A percentile compares a stretch with the other conserved stretches of the same genome.
These are phyloP conservation scores for Parochlus steinenii DNA, from an alignment of 2,888 invertebrate genomes.

Conservation along the genomic window DNA sequence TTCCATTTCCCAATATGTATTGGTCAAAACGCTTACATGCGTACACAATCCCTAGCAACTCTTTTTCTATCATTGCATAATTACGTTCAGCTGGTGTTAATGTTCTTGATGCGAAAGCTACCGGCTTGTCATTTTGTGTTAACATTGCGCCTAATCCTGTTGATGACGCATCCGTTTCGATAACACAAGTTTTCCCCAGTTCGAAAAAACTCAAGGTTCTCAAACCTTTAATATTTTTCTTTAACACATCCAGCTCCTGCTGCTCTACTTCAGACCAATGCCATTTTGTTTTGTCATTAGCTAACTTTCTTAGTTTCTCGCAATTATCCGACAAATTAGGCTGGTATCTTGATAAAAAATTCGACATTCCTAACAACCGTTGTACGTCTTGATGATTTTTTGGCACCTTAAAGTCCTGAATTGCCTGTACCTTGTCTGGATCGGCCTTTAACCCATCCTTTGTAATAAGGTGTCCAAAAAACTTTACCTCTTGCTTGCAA, in stretches of 20 bases:
- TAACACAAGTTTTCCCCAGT: neutral
- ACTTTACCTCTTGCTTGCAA: neutral
- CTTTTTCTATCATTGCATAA: constrained; percentile 16
- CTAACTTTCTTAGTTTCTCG: too few species aligned
- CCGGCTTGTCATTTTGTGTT: constrained; percentile 12
- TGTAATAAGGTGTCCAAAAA: neutral
- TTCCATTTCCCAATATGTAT: constrained; percentile 14
- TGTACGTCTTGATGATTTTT: too few species aligned
- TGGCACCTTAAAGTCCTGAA: too few species aligned
- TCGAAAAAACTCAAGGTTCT: too few species aligned
- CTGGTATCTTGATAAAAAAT: too few species aligned
- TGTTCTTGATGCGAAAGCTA: constrained; percentile 15
- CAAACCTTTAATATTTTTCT: neutral
- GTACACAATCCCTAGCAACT: constrained; percentile 15
- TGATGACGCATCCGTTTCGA: neutral
- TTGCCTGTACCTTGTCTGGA: too few species aligned
- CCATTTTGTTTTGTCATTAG: too few species aligned
- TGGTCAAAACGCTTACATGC: constrained; percentile 15
- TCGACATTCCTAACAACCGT: too few species aligned
- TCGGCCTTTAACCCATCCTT: neutral
- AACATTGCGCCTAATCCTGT: constrained; percentile 13
- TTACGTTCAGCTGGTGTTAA: constrained; percentile 14
- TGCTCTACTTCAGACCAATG: too few species aligned
- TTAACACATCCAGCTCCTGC: neutral
- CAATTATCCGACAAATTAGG: too few species aligned